Evolutionary conservation across 2,113 vertebrate species (phyloP).

Genomic region (Peromyscus leucopus): DNA sequence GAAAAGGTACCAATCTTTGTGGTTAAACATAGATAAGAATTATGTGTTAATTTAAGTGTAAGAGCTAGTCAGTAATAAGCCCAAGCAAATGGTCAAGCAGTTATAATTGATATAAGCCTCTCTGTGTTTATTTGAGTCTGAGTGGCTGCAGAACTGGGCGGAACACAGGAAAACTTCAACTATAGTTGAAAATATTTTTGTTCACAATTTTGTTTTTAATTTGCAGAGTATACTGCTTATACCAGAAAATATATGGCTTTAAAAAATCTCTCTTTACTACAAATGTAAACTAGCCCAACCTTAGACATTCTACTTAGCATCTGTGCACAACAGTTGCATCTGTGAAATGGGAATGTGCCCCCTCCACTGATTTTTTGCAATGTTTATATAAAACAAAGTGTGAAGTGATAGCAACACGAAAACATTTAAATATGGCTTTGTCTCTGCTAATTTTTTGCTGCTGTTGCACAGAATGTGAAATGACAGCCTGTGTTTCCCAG

Average conservation of each 20-base stretch:
- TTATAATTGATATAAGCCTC: too few relatives aligned
- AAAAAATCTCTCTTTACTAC: neutral
- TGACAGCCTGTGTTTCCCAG: neutral
- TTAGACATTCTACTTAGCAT: neutral
- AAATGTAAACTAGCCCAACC: neutral
- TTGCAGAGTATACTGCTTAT: neutral
- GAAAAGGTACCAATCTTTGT: too few relatives aligned
- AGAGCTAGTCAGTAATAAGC: too few relatives aligned
- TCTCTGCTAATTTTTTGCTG: neutral
- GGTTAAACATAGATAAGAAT: too few relatives aligned
- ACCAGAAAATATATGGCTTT: neutral
- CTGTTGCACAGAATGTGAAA: neutral
- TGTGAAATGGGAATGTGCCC: neutral
- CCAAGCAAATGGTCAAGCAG: too few relatives aligned
- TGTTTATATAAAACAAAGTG: neutral
- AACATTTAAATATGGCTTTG: neutral
- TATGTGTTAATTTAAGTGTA: too few relatives aligned
- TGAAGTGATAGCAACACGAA: neutral
- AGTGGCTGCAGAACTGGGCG: too few relatives aligned
- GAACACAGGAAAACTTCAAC: too few relatives aligned
- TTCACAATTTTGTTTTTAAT: neutral
- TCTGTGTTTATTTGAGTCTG: too few relatives aligned
- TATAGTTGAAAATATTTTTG: neutral
- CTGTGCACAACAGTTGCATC: neutral
- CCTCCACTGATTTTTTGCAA: neutral